A percentile compares a stretch with the other conserved stretches of the same genome.
These are phyloP conservation scores for Carapus acus DNA, from an alignment of 2,797 vertebrate genomes.

Conservation along the genomic window DNA sequence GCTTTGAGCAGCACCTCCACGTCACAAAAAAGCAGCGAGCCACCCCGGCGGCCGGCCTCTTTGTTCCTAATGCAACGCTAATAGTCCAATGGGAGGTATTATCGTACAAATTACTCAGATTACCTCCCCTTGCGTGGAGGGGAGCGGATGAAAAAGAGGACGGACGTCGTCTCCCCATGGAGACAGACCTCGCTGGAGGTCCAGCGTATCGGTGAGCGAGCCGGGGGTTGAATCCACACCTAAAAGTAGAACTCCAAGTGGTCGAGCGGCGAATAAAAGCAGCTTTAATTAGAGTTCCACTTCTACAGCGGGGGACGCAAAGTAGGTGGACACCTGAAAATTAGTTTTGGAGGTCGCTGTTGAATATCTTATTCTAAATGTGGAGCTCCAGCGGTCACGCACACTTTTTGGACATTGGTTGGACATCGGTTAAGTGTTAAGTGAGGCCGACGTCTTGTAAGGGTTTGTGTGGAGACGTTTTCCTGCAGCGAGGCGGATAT, in stretches of 20 bases:
- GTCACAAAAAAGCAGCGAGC: constrained; percentile 13
- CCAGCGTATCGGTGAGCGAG: not conserved
- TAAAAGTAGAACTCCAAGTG: no score
- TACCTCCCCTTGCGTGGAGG: constrained; percentile 34
- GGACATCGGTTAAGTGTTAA: no score
- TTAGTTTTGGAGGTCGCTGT: no score
- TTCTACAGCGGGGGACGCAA: no score
- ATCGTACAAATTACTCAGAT: constrained; percentile 35
- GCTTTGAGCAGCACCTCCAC: not conserved
- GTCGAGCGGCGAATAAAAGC: no score
- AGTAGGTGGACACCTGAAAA: no score
- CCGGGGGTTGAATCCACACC: not conserved
- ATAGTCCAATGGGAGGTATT: constrained; percentile 37
- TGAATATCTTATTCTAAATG: no score
- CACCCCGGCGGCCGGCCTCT: constrained; percentile 7
- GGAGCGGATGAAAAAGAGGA: not conserved
- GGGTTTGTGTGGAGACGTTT: constrained; percentile 14
- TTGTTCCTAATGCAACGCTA: constrained; percentile 39
- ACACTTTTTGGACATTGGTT: not conserved
- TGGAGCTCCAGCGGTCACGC: not conserved
- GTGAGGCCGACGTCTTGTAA: not conserved
- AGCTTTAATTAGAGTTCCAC: no score
- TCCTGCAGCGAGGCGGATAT: constrained; percentile 1
- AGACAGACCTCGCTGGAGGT: constrained; percentile 1
- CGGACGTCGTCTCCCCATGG: not conserved